Percentiles rank a stretch among this genome's conserved stretches.
Evolutionary conservation across 30 jellyfish, hydroid and myxozoan genomes (phyloP).

Genomic region (Haliclystus octoradiatus): DNA sequence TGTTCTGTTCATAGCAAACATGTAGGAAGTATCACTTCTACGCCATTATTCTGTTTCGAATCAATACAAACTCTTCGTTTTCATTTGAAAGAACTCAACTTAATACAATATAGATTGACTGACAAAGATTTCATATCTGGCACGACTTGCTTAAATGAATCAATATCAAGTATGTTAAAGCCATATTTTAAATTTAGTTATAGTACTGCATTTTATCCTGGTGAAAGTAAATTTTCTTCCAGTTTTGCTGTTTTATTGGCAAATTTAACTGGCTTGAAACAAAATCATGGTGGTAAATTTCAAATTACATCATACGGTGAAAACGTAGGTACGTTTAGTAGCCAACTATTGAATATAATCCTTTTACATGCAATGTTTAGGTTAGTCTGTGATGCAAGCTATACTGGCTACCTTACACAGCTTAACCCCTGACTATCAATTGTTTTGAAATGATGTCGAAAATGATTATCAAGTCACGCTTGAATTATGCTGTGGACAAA

Average conservation of each 20-base stretch:
- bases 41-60: constrained; percentile 67
- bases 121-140: constrained; percentile 37
- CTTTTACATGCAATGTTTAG: too few species aligned
- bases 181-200: constrained; percentile 37
- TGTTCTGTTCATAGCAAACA: constrained; percentile 49
- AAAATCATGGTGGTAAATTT: constrained; percentile 73
- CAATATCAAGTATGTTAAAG: constrained; percentile 31
- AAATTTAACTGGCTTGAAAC: constrained; percentile 38
- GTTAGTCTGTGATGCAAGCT: too few species aligned
- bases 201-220: constrained; percentile 81
- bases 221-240: constrained; percentile 62
- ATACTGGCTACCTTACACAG: too few species aligned
- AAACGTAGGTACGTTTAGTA: constrained; percentile 38
- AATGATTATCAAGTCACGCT: too few species aligned
- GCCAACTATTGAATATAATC: not conserved
- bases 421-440: too few species aligned
- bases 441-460: too few species aligned
- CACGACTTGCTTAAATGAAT: constrained; percentile 58
- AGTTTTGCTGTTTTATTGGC: constrained; percentile 40
- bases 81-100: constrained; percentile 40
- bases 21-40: constrained; percentile 16
- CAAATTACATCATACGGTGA: constrained; percentile 67
- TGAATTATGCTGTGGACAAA: too few species aligned
- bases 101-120: not conserved
- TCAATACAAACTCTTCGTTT: constrained; percentile 45